These are phyloP conservation scores for Sebastes schlegelii DNA, from an alignment of 2,113 vertebrate genomes.

Conservation along the genomic window DNA sequence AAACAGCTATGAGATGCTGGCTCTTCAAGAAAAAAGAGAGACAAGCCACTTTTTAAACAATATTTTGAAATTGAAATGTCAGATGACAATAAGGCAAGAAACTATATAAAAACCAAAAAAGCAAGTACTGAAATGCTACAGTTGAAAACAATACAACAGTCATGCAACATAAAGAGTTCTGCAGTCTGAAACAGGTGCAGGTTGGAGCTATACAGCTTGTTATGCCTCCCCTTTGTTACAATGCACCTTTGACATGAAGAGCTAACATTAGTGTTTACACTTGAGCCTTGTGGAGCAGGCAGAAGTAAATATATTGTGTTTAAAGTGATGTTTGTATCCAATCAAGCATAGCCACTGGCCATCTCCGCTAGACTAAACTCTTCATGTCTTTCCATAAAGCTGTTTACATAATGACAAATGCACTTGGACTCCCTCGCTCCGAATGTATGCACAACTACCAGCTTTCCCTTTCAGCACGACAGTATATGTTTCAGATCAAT, in stretches of 20 bases:
- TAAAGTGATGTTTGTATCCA: conserved; percentile 5
- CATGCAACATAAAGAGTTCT: too few relatives aligned
- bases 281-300: not conserved
- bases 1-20: not conserved
- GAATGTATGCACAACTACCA: not conserved
- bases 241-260: not conserved
- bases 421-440: not conserved
- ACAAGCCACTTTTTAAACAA: not conserved
- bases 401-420: not conserved
- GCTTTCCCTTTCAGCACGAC: not conserved
- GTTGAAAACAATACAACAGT: too few relatives aligned
- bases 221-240: not conserved
- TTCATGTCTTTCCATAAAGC: not conserved
- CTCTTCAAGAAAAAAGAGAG: too few relatives aligned
- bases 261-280: not conserved
- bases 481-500: not conserved
- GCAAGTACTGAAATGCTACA: not conserved
- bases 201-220: not conserved
- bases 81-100: not conserved
- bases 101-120: not conserved
- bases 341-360: conserved; percentile 17
- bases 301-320: conserved; percentile 10
- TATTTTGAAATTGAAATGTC: not conserved
- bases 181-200: not conserved
- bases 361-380: not conserved